Evolutionary conservation across 2,113 vertebrate species (phyloP).

Genomic region (Solea solea): DNA sequence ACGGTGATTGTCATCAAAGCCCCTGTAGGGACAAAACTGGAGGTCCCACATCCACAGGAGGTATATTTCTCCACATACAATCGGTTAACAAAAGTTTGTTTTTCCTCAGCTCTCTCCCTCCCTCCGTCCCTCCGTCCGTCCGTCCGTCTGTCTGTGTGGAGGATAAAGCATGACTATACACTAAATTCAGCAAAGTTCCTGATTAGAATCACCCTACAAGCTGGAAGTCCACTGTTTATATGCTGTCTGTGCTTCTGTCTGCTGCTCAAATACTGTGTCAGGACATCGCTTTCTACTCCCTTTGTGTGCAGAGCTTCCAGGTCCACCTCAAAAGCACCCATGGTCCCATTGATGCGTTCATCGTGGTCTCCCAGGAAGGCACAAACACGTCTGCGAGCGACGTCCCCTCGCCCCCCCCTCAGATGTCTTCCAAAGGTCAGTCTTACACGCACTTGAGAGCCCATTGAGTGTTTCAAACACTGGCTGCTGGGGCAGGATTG

Average conservation of each 20-base stretch:
- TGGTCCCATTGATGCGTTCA: conserved; percentile 93
- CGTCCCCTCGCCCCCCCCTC: neutral
- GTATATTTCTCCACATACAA: conserved; percentile 71
- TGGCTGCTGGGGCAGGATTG: no score
- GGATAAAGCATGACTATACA: no score
- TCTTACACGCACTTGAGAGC: neutral
- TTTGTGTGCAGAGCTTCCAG: conserved; percentile 85
- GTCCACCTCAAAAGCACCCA: conserved; percentile 91
- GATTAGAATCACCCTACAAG: no score
- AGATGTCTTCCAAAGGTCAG: conserved; percentile 64
- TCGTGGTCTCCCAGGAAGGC: conserved; percentile 85
- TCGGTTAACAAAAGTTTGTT: neutral
- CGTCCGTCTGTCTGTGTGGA: no score
- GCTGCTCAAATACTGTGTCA: neutral
- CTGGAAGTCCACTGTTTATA: no score
- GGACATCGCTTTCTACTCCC: neutral
- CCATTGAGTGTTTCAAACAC: no score
- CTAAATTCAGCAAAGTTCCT: no score
- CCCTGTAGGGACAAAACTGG: conserved; percentile 92
- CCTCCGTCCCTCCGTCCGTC: no score
- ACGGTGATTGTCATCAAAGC: conserved; percentile 97
- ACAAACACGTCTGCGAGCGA: conserved; percentile 80
- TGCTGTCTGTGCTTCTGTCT: neutral
- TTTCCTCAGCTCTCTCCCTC: no score
- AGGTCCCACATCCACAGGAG: conserved; percentile 93